Evolutionary conservation across 2,797 vertebrate species (phyloP).

Genomic region (Sciurus carolinensis): DNA sequence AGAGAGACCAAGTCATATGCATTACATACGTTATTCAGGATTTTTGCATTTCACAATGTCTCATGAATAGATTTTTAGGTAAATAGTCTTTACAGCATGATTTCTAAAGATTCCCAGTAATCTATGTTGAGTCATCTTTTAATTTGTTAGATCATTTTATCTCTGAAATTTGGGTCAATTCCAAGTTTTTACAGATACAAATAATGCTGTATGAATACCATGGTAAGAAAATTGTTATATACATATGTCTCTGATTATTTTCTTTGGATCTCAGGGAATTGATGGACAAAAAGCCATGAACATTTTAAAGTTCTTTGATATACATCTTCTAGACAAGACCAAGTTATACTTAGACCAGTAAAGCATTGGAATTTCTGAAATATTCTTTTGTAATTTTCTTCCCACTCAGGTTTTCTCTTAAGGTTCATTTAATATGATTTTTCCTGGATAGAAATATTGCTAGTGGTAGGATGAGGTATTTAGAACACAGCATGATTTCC

Average conservation of each 20-base stretch:
- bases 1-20: not conserved
- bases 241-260: not conserved
- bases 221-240: not conserved
- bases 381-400: not conserved
- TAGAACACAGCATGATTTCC: conserved; percentile 41
- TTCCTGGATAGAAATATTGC: conserved; percentile 1
- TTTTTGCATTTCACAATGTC: conserved; percentile 3
- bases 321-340: not conserved
- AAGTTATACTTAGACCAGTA: not conserved
- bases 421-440: conserved; percentile 41
- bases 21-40: not conserved
- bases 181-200: conserved; percentile 41
- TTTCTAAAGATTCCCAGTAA: conserved; percentile 19
- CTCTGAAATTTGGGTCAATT: conserved; percentile 9
- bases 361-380: not conserved
- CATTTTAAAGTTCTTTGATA: not conserved
- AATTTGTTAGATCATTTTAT: conserved; percentile 53
- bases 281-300: conserved; percentile 1
- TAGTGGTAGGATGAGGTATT: not conserved
- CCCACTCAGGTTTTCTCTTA: not conserved
- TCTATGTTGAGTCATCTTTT: conserved; percentile 18
- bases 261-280: not conserved
- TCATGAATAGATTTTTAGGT: not conserved
- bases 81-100: conserved; percentile 10
- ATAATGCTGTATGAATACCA: not conserved